Percentiles rank a stretch among this genome's conserved stretches.
Conservation (phyloP, 2,888 invertebrate genomes). For the Atethmia centrago region DNA sequence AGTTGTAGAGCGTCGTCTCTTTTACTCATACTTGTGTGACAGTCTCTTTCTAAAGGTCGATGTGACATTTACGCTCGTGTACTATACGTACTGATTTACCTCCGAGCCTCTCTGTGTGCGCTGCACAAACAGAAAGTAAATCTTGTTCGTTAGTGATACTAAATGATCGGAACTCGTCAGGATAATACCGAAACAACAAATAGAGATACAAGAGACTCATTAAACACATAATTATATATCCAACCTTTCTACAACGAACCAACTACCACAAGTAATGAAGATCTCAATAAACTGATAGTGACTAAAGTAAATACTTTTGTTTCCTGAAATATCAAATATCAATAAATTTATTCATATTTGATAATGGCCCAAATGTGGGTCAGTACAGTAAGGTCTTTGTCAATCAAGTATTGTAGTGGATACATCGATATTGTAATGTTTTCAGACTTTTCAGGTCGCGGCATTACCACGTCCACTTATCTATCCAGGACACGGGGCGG, state of each 20-base stretch:
- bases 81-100: slow-evolving; percentile 58
- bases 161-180: neutral
- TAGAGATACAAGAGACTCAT: neutral
- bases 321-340: slow-evolving; percentile 13
- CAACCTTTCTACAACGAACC: neutral
- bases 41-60: neutral
- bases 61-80: neutral
- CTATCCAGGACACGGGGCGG: slow-evolving; percentile 68
- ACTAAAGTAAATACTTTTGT: slow-evolving; percentile 3
- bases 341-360: slow-evolving; percentile 30
- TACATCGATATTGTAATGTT: slow-evolving; percentile 53
- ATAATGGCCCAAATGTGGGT: slow-evolving; percentile 50
- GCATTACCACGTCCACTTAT: slow-evolving; percentile 63
- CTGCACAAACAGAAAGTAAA: slow-evolving; percentile 63
- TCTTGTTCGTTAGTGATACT: slow-evolving; percentile 28
- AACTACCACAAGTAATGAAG: neutral
- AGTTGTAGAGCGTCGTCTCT: neutral
- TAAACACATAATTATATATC: too few relatives aligned
- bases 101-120: slow-evolving; percentile 61
- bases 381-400: slow-evolving; percentile 42
- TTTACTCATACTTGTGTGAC: neutral
- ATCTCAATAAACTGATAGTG: slow-evolving; percentile 7
- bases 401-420: slow-evolving; percentile 17
- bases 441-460: slow-evolving; percentile 59
- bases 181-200: neutral